These are phyloP conservation scores for Mobula birostris DNA, from an alignment of 2,113 vertebrate genomes.

Conservation along the genomic window DNA sequence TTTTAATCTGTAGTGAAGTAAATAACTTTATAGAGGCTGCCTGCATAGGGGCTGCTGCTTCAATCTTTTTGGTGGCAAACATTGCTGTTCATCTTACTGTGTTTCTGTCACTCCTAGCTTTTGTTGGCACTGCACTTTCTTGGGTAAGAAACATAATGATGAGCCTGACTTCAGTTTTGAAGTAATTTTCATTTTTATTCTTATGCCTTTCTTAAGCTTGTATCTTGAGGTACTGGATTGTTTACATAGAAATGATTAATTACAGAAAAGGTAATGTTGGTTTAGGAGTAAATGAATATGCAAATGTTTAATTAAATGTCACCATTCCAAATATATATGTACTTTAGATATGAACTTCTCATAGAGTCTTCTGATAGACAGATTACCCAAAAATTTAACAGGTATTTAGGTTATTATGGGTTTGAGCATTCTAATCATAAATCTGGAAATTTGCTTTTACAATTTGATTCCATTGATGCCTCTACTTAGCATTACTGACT, in stretches of 20 bases:
- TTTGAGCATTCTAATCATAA: background rate
- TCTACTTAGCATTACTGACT: too few relatives aligned
- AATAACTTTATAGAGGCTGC: conserved; percentile 71
- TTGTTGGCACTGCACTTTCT: conserved; percentile 64
- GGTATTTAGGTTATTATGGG: background rate
- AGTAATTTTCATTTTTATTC: conserved; percentile 51
- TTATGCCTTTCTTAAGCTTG: background rate
- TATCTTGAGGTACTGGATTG: background rate
- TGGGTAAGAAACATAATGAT: conserved; percentile 72
- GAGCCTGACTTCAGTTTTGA: conserved; percentile 75
- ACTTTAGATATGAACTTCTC: background rate
- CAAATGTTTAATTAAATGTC: background rate
- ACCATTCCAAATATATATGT: background rate
- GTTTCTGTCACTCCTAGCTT: conserved; percentile 70
- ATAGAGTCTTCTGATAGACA: background rate
- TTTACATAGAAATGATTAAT: background rate
- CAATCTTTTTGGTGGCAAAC: conserved; percentile 62
- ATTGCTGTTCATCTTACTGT: conserved; percentile 67
- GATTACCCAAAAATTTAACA: background rate
- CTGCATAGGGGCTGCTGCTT: conserved; percentile 63
- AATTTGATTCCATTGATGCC: background rate
- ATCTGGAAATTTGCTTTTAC: background rate
- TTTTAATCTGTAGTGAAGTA: conserved; percentile 52
- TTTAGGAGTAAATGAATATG: background rate
- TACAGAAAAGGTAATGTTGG: background rate